Base-by-base conservation (phyloP, 2,888 invertebrate genomes). In the Eucriotettix oculatus region DNA sequence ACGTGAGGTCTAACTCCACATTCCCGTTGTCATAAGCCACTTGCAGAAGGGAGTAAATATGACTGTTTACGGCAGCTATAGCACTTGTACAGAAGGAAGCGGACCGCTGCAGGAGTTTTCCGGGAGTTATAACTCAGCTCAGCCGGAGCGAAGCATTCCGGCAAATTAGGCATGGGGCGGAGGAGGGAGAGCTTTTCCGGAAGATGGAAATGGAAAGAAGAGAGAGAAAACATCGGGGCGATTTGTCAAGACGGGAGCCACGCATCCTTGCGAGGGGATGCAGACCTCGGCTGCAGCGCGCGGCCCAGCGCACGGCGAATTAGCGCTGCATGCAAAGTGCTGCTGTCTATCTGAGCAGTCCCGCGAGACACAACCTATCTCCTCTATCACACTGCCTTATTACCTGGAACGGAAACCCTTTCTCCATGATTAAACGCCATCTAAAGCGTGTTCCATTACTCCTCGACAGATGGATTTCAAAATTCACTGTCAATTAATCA, bases 91-190 rank as follows among this genome's bases (percentile, higher is more conserved):
- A n/a, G 48, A 48, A 48, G 48, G 48, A 48, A 48, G n/a, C 14
- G 48, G n/a, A 42, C 42, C 55, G 14, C 55, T 16, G 17, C 16
- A 54, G 29, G 54, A 56, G 57, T 56, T 56, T 57, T 60, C 60
- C 53, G 56, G 43, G 57, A 55, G 57, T 55, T 48, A 60, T 60
- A 57, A 60, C 52, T 59, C 59, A 56, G 56, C 59, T 55, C 55
- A 55, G 59, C 40, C 59, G 48, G 54, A 60, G 60, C 57, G 61
- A 61, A 63, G 62, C 65, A 62, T 65, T 64, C 63, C 65, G 62
- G 63, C 65, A 65, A 65, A 65, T 65, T 65, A 65, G 65, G 61
- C 65, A 65, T 59, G 59, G 59, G 61, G 61, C 60, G 60, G 61
- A 60, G 60, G 62, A 59, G 61, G 57, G 60, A 59, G 57, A 44